phyloP scores from a whole-genome alignment of 2,797 vertebrate genomes.

The Poecile montanus region DNA sequence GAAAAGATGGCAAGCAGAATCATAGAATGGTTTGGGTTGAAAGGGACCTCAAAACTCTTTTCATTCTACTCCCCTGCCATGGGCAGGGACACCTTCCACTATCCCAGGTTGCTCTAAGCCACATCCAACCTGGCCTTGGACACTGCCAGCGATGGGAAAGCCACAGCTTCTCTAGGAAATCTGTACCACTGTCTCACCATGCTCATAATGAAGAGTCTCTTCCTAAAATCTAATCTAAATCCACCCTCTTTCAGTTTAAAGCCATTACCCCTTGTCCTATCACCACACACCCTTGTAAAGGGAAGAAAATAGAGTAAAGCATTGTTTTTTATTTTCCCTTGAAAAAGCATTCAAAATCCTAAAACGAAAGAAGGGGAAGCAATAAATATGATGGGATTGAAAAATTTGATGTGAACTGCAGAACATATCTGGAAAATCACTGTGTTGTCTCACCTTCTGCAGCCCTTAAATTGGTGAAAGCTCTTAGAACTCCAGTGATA shows the following conservation, averaged over 20 bases:
- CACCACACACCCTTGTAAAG: neutral
- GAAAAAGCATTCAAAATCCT: neutral
- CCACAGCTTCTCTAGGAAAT: neutral
- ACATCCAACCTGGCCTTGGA: fast-evolving
- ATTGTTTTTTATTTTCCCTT: neutral
- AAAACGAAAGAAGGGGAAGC: neutral
- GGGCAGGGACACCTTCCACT: neutral
- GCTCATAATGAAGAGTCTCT: neutral
- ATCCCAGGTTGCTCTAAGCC: neutral
- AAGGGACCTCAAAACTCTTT: neutral
- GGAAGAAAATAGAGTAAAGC: neutral
- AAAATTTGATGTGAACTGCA: neutral
- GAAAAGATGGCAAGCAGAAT: neutral
- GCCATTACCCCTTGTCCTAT: neutral
- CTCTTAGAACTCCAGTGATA: neutral
- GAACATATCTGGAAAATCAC: neutral
- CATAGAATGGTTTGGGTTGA: neutral
- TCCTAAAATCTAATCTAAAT: neutral
- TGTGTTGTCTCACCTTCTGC: neutral
- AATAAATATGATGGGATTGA: neutral
- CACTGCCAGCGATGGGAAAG: neutral
- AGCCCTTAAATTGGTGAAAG: neutral
- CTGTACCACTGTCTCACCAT: neutral
- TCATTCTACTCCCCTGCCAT: neutral
- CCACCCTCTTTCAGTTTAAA: neutral